These are phyloP conservation scores for Odobenus rosmarus DNA, from an alignment of 2,113 vertebrate species.

Conservation along the genomic window DNA sequence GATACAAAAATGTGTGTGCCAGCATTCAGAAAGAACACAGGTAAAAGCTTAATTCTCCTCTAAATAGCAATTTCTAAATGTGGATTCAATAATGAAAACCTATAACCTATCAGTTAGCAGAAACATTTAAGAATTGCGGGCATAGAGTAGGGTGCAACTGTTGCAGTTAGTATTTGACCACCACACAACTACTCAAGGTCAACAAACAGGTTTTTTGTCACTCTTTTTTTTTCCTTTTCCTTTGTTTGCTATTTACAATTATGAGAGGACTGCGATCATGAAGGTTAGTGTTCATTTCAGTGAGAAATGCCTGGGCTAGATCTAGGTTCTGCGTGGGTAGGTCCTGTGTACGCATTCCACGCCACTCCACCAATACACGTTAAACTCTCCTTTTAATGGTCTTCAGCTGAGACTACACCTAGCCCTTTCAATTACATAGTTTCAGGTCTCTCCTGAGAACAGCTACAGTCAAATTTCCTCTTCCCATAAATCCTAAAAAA, in stretches of 20 bases:
- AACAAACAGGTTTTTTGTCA: background rate
- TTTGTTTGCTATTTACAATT: background rate
- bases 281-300: background rate
- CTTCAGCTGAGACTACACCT: background rate
- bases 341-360: background rate
- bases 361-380: background rate
- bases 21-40: background rate
- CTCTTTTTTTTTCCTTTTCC: background rate
- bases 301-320: background rate
- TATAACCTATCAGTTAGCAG: background rate
- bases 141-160: background rate
- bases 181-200: background rate
- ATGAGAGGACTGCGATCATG: background rate
- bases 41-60: slow-evolving; percentile 32
- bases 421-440: background rate
- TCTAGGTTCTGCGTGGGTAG: background rate
- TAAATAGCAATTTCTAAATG: slow-evolving; percentile 11
- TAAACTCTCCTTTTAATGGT: background rate
- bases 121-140: background rate
- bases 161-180: background rate
- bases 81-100: slow-evolving; percentile 41
- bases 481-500: background rate
- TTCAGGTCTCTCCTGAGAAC: slow-evolving; percentile 34
- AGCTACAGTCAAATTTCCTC: background rate
- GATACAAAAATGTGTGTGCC: background rate